A percentile compares a stretch with the other conserved stretches of the same genome.
phyloP scores from a whole-genome alignment of 2,888 invertebrate genomes.

The Drosophila pegasa region DNA sequence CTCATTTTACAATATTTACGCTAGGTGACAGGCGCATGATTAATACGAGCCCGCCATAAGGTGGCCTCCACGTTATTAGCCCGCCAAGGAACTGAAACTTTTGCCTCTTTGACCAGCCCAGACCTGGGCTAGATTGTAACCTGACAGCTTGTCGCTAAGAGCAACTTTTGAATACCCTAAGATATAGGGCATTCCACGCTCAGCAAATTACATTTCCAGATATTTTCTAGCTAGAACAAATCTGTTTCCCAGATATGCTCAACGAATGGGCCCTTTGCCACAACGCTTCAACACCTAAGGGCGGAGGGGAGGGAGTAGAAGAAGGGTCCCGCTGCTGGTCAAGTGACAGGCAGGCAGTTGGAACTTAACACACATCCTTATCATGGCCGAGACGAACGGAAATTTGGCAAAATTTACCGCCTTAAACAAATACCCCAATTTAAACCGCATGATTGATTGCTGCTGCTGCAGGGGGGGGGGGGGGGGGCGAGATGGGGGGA shows the following conservation, averaged over 20 bases:
- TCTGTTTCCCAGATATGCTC: conserved; percentile 36
- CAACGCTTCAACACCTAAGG: conserved; percentile 45
- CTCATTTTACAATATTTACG: conserved; percentile 72
- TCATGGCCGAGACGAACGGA: conserved; percentile 35
- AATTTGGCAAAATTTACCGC: conserved; percentile 61
- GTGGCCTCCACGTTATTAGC: conserved; percentile 49
- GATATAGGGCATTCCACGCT: not conserved
- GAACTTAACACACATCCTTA: conserved; percentile 44
- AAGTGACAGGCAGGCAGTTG: conserved; percentile 49
- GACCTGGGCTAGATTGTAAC: conserved; percentile 51
- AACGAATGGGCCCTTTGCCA: conserved; percentile 37
- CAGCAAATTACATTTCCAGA: conserved; percentile 3
- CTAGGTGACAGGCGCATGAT: conserved; percentile 77
- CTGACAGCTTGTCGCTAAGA: conserved; percentile 47
- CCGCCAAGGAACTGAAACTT: conserved; percentile 57
- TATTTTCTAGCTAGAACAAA: conserved; percentile 11
- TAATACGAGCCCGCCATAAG: conserved; percentile 63
- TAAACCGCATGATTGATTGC: conserved; percentile 79
- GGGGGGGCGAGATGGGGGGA: not conserved
- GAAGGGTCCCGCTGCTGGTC: conserved; percentile 46
- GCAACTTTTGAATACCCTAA: conserved; percentile 9
- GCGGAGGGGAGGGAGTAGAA: not conserved
- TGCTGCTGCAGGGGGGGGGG: conserved; percentile 51
- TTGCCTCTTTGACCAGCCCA: conserved; percentile 56
- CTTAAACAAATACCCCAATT: conserved; percentile 79